Percentiles rank a stretch among this genome's conserved stretches.
phyloP scores from a whole-genome alignment of 2,113 vertebrate genomes.

The Engraulis encrasicolus region DNA sequence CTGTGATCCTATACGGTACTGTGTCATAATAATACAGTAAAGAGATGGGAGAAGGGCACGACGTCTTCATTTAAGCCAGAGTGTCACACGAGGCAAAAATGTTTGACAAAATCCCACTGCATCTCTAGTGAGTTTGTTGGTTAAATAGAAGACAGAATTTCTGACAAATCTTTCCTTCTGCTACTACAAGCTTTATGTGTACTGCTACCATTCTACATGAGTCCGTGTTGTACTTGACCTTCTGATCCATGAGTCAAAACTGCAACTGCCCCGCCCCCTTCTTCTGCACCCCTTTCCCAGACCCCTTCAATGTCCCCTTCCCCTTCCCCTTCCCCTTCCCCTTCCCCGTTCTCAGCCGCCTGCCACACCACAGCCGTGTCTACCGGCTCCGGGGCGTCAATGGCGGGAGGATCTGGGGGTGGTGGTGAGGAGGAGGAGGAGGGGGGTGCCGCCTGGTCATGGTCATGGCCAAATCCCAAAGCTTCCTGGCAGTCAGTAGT shows the following conservation, averaged over 20 bases:
- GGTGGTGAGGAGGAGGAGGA: conserved; percentile 64
- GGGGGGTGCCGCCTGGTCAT: conserved; percentile 46
- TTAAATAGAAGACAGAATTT: not conserved
- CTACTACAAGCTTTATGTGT: conserved; percentile 30
- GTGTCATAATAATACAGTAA: conserved; percentile 51
- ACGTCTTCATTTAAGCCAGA: conserved; percentile 9
- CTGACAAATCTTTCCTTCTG: conserved; percentile 13
- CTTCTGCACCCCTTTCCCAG: conserved; percentile 55
- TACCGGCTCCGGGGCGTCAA: conserved; percentile 63
- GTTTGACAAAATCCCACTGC: not conserved
- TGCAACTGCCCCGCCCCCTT: conserved; percentile 53
- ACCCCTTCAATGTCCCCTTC: conserved; percentile 41
- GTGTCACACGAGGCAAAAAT: not conserved
- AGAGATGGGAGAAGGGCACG: conserved; percentile 36
- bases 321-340: no score
- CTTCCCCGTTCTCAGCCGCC: conserved; percentile 48
- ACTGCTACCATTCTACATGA: conserved; percentile 60
- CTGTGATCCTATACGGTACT: conserved; percentile 65
- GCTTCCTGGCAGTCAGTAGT: conserved; percentile 60
- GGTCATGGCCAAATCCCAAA: conserved; percentile 61
- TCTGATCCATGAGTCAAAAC: conserved; percentile 57
- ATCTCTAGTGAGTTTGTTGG: conserved; percentile 7
- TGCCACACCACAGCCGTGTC: conserved; percentile 60
- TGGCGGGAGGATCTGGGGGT: conserved; percentile 59
- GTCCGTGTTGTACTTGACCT: conserved; percentile 58